These are phyloP conservation scores for Aphelocoma coerulescens DNA, from an alignment of 2,113 vertebrate species.

Conservation along the genomic window DNA sequence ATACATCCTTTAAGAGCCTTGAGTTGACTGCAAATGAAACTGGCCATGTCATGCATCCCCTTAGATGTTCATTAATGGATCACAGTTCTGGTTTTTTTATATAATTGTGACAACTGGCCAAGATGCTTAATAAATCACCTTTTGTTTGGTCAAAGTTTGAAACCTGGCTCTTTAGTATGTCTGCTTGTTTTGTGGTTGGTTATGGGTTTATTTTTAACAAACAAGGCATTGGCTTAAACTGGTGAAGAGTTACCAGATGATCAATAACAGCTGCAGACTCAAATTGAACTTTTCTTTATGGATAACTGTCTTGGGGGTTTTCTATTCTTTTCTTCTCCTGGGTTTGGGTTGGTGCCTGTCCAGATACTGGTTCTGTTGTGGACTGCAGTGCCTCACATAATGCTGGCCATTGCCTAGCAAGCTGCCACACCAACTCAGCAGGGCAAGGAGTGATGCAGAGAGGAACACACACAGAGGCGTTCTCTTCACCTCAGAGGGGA, in stretches of 20 bases:
- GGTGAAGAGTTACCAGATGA: neutral
- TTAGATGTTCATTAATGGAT: neutral
- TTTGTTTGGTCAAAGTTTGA: neutral
- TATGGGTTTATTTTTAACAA: neutral
- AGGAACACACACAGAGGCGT: slow-evolving; percentile 4
- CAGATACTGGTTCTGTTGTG: neutral
- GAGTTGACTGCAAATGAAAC: neutral
- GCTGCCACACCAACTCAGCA: slow-evolving; percentile 11
- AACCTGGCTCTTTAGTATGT: neutral
- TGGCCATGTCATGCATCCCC: neutral
- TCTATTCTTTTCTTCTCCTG: neutral
- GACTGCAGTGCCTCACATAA: neutral
- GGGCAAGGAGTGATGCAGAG: neutral
- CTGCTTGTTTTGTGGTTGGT: neutral
- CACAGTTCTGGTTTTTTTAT: neutral
- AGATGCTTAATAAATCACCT: neutral
- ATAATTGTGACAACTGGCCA: neutral
- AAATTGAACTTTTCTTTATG: neutral
- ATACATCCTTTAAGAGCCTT: neutral
- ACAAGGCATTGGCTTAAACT: neutral
- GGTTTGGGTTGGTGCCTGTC: neutral
- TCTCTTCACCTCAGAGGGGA: neutral
- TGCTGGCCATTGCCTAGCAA: neutral
- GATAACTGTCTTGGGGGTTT: neutral
- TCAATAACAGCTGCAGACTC: neutral